Conservation (phyloP, 23 tunicate genomes). For the Oikopleura albicans region DNA sequence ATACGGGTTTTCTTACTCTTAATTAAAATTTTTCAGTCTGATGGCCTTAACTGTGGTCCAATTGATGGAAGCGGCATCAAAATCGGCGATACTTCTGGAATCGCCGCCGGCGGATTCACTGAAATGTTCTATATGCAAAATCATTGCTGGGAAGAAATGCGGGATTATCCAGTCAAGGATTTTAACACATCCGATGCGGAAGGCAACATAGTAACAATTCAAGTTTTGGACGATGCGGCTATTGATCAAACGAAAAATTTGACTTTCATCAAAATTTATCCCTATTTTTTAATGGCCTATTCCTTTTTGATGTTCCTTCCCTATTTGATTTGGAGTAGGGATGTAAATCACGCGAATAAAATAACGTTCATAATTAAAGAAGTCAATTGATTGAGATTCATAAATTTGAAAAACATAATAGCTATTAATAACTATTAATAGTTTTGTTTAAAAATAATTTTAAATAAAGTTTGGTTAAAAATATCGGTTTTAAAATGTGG, state of each 20-base stretch:
- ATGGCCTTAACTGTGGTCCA: not conserved
- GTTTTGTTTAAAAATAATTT: no score
- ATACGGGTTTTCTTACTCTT: no score
- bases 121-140: not conserved
- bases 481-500: no score
- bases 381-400: not conserved
- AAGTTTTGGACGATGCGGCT: not conserved
- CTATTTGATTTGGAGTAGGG: not conserved
- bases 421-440: no score
- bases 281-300: not conserved
- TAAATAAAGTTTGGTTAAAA: no score
- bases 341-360: no score
- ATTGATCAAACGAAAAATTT: not conserved
- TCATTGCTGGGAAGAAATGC: not conserved
- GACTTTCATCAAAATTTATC: not conserved
- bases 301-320: not conserved
- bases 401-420: not conserved
- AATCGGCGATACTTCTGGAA: not conserved
- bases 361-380: not conserved
- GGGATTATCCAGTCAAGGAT: not conserved
- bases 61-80: not conserved
- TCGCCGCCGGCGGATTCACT: not conserved
- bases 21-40: no score
- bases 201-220: no score
- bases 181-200: not conserved